Evolutionary conservation across 2,888 invertebrate genomes (phyloP).

Genomic region (Tetanocera ferruginea): DNA sequence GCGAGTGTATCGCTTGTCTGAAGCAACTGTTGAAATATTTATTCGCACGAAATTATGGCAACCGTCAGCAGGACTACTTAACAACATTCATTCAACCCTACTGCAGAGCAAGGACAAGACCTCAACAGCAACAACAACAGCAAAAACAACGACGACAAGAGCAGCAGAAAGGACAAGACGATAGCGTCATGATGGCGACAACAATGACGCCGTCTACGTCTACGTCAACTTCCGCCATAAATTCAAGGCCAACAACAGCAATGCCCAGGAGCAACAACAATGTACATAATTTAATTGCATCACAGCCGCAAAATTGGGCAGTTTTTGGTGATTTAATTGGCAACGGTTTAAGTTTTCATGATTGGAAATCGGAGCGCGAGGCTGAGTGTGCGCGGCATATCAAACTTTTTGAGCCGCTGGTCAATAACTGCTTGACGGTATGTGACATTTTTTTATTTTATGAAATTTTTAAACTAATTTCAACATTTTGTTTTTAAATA

Average conservation of each 20-base stretch:
- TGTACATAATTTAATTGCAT: slow-evolving; percentile 1
- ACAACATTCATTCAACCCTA: slow-evolving; percentile 59
- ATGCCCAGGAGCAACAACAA: slow-evolving; percentile 40
- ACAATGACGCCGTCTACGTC: slow-evolving; percentile 48
- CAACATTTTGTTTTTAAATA: neutral
- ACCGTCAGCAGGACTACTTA: slow-evolving; percentile 57
- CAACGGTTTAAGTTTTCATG: slow-evolving; percentile 61
- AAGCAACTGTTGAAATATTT: slow-evolving; percentile 81
- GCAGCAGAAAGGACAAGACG: slow-evolving; percentile 41
- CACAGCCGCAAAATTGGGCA: slow-evolving; percentile 51
- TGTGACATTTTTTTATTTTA: slow-evolving; percentile 48
- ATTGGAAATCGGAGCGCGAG: slow-evolving; percentile 70
- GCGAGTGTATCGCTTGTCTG: slow-evolving; percentile 79
- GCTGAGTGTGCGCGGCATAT: slow-evolving; percentile 81
- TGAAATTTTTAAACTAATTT: neutral
- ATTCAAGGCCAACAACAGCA: slow-evolving; percentile 9
- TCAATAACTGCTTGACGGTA: slow-evolving; percentile 91
- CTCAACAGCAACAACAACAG: slow-evolving; percentile 45
- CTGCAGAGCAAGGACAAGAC: slow-evolving; percentile 56
- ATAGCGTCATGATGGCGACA: slow-evolving; percentile 35
- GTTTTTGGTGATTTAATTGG: slow-evolving; percentile 67
- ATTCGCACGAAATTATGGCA: slow-evolving; percentile 78
- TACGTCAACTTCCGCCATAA: slow-evolving; percentile 42
- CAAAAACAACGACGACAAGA: slow-evolving; percentile 2
- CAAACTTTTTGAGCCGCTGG: slow-evolving; percentile 93